phyloP scores from a whole-genome alignment of 2,797 vertebrate genomes.

The Anabas testudineus region DNA sequence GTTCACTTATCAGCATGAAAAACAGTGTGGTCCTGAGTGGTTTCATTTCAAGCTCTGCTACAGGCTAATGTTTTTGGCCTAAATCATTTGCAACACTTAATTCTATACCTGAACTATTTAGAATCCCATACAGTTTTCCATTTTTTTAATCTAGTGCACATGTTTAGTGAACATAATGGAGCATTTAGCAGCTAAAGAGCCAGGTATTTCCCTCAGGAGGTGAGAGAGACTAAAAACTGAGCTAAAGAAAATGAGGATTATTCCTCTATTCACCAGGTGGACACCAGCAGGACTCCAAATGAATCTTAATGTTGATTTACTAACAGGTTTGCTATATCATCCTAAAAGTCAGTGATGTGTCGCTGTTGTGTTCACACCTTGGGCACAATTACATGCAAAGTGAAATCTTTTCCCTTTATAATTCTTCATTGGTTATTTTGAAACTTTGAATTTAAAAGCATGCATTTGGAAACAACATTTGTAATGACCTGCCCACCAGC shows the following conservation, averaged over 20 bases:
- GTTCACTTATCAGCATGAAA: conserved; percentile 53
- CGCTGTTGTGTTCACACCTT: background rate
- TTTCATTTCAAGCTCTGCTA: conserved; percentile 34
- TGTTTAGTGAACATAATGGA: background rate
- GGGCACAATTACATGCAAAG: background rate
- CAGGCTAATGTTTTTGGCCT: conserved; percentile 34
- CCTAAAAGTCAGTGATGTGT: background rate
- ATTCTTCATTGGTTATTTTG: too few species aligned
- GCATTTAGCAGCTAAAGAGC: conserved; percentile 3
- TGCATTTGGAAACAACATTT: conserved; percentile 3
- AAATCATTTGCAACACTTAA: conserved; percentile 28
- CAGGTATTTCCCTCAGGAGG: conserved; percentile 4
- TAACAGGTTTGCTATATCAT: too few species aligned
- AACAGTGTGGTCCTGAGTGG: conserved; percentile 15
- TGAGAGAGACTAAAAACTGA: background rate
- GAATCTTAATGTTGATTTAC: background rate
- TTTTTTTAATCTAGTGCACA: background rate
- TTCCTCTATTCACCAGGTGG: background rate
- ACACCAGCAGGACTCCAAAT: background rate
- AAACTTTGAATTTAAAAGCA: background rate
- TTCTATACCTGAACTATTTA: conserved; percentile 36
- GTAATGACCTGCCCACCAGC: background rate
- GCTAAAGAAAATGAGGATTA: background rate
- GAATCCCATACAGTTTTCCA: background rate
- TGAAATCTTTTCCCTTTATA: too few species aligned